A percentile compares a stretch with the other conserved stretches of the same genome.
Evolutionary conservation across 2,113 vertebrate genomes (phyloP).

Genomic region (Plecturocebus donacophilus): DNA sequence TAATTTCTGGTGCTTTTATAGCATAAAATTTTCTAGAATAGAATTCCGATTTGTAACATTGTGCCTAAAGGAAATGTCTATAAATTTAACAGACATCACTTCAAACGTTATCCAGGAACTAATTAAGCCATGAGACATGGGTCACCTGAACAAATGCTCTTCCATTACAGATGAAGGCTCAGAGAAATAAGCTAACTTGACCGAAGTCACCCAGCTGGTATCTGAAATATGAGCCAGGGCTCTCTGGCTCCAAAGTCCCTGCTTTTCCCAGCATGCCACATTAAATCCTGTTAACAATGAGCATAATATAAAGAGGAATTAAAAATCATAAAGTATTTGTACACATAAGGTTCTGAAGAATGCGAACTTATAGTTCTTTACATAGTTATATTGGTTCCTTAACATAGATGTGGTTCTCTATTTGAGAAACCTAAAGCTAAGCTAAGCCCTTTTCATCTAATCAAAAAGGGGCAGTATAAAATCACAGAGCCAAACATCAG

Average conservation of each 20-base stretch:
- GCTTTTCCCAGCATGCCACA: background rate
- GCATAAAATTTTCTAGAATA: constrained; percentile 36
- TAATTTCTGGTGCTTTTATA: background rate
- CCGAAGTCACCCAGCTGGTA: background rate
- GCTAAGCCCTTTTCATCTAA: background rate
- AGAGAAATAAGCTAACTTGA: background rate
- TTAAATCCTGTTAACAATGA: background rate
- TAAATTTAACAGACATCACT: background rate
- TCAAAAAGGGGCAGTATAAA: background rate
- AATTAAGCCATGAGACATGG: background rate
- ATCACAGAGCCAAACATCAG: background rate
- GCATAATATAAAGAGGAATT: background rate
- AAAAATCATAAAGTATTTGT: background rate
- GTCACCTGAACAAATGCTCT: background rate
- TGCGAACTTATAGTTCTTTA: background rate
- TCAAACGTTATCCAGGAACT: background rate
- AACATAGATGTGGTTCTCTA: background rate
- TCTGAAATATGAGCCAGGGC: background rate
- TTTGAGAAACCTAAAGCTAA: background rate
- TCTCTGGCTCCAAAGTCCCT: background rate
- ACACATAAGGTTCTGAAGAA: background rate
- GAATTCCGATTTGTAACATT: background rate
- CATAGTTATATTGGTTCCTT: background rate
- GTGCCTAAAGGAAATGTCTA: background rate
- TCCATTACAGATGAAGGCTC: background rate